Conservation (phyloP, 2,113 vertebrate genomes). For the Pseudorasbora parva region DNA sequence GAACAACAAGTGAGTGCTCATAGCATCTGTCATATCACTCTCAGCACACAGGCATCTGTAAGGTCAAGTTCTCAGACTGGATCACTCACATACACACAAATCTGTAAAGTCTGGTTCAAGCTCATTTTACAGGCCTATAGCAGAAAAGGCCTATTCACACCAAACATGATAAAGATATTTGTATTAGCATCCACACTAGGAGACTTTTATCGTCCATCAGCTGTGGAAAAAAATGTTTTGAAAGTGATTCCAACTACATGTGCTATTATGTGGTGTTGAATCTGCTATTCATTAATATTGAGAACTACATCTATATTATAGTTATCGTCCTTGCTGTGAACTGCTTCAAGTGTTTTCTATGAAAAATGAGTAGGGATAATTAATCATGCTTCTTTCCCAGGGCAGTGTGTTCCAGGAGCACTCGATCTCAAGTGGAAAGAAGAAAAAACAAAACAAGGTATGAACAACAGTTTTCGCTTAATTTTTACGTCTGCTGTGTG, state of each 20-base stretch:
- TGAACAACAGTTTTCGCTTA: not conserved
- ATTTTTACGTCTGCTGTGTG: slow-evolving; percentile 4
- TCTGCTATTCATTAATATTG: too few relatives aligned
- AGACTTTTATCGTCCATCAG: too few relatives aligned
- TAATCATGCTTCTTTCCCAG: not conserved
- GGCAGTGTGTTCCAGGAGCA: slow-evolving; percentile 63
- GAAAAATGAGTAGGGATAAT: not conserved
- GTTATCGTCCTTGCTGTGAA: too few relatives aligned
- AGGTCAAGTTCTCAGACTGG: slow-evolving; percentile 56
- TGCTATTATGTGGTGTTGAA: too few relatives aligned
- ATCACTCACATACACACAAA: slow-evolving; percentile 10
- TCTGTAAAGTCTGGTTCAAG: slow-evolving; percentile 11
- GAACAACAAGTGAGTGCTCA: slow-evolving; percentile 76
- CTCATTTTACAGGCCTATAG: not conserved
- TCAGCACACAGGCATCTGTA: slow-evolving; percentile 15
- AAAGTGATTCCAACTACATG: too few relatives aligned
- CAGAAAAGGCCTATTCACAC: too few relatives aligned
- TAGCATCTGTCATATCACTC: slow-evolving; percentile 58
- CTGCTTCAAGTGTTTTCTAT: not conserved
- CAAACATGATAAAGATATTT: too few relatives aligned
- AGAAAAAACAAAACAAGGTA: slow-evolving; percentile 77
- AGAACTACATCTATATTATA: too few relatives aligned
- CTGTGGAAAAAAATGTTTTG: too few relatives aligned
- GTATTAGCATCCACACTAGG: too few relatives aligned
- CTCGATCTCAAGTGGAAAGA: slow-evolving; percentile 57